These are phyloP conservation scores for Clarias gariepinus DNA, from an alignment of 2,113 vertebrate genomes.

Conservation along the genomic window DNA sequence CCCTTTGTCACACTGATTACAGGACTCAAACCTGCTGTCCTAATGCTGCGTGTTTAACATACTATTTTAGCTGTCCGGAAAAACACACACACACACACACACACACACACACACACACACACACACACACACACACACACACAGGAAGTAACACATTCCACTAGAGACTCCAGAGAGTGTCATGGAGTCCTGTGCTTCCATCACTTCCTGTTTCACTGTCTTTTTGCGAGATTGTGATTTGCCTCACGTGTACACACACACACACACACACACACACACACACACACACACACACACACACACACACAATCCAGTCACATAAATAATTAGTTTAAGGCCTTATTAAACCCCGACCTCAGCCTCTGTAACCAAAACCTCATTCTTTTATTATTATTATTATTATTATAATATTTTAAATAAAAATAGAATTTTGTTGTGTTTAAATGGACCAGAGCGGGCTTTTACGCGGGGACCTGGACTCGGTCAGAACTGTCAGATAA, in stretches of 20 bases:
- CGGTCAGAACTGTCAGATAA: background rate
- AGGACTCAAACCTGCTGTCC: background rate
- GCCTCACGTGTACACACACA: background rate
- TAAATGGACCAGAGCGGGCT: too few relatives aligned
- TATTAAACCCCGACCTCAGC: background rate
- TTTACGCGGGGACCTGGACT: background rate
- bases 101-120: constrained; percentile 3
- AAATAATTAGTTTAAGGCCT: background rate
- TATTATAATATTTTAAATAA: too few relatives aligned
- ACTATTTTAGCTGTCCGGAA: background rate
- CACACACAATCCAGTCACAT: background rate
- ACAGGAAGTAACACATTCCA: constrained; percentile 21
- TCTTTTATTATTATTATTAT: background rate
- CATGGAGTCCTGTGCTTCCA: background rate
- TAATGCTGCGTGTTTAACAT: constrained; percentile 4
- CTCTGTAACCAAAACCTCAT: background rate
- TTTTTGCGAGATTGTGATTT: too few relatives aligned
- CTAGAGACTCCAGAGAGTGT: constrained; percentile 15
- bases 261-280: background rate
- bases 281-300: background rate
- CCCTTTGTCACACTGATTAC: background rate
- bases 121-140: constrained; percentile 5
- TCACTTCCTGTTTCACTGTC: constrained; percentile 12
- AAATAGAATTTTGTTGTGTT: too few relatives aligned
- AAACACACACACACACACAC: background rate